Evolutionary conservation across 2,888 invertebrate species (phyloP).

Genomic region (Drosophila sordidula): DNA sequence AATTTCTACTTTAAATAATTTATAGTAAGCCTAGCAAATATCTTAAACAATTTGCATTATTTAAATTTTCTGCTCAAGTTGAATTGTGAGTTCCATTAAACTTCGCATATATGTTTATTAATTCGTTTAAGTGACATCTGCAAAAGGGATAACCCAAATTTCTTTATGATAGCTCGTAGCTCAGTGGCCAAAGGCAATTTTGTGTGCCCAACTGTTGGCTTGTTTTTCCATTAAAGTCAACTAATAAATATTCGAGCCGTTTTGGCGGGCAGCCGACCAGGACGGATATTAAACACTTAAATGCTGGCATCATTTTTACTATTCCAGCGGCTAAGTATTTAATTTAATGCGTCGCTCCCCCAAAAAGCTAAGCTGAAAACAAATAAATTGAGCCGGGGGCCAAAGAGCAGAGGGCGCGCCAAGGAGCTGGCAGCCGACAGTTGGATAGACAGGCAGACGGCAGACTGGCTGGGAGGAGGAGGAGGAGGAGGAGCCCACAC

Average conservation of each 20-base stretch:
- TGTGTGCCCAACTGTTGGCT: conserved; percentile 33
- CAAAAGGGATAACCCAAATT: conserved; percentile 38
- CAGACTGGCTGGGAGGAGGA: neutral
- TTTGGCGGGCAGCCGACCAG: conserved; percentile 9
- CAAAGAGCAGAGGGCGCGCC: conserved; percentile 7
- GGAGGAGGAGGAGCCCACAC: conserved; percentile 12
- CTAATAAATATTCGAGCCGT: conserved; percentile 63
- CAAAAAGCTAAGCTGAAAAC: conserved; percentile 64
- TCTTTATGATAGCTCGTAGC: conserved; percentile 33
- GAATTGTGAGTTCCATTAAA: conserved; percentile 18
- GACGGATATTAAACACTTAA: conserved; percentile 78
- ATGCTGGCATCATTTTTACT: conserved; percentile 76
- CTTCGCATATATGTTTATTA: neutral
- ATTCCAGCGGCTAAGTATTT: conserved; percentile 71
- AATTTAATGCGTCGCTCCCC: conserved; percentile 66
- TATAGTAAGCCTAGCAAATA: too few species aligned
- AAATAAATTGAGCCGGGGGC: conserved; percentile 67
- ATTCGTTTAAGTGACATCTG: conserved; percentile 30
- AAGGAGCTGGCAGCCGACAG: conserved; percentile 46
- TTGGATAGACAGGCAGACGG: conserved; percentile 61
- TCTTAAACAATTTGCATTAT: neutral
- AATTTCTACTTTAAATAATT: too few species aligned
- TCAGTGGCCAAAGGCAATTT: conserved; percentile 46
- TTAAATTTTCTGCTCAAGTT: neutral
- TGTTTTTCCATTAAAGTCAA: conserved; percentile 69